Percentiles rank a stretch among this genome's conserved stretches.
These are phyloP conservation scores for Lycaena phlaeas DNA, from an alignment of 2,888 invertebrate genomes.

Conservation along the genomic window DNA sequence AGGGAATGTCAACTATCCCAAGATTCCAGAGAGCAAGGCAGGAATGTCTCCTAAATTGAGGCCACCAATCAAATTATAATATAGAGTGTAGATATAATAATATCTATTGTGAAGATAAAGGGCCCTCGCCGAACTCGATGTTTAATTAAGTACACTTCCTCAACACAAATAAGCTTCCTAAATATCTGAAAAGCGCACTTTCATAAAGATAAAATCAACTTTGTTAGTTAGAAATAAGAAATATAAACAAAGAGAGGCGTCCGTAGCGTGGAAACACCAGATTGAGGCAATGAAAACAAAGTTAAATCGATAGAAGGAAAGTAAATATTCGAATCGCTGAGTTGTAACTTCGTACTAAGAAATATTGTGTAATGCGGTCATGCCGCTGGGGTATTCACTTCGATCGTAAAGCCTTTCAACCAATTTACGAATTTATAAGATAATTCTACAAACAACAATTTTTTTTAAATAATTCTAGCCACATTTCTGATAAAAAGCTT, in stretches of 20 bases:
- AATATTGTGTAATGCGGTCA: conserved; percentile 2
- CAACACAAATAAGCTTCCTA: not conserved
- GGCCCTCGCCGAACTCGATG: not conserved
- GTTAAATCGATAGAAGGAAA: conserved; percentile 36
- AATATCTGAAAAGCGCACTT: not conserved
- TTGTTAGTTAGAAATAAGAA: conserved; percentile 8
- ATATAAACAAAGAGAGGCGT: conserved; percentile 11
- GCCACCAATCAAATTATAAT: conserved; percentile 37
- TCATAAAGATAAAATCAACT: conserved; percentile 3
- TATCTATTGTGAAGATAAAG: conserved; percentile 7
- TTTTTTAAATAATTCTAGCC: no score
- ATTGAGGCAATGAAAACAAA: conserved; percentile 33
- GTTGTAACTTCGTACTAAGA: not conserved
- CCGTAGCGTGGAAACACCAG: conserved; percentile 19
- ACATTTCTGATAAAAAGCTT: no score
- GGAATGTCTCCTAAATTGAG: conserved; percentile 48
- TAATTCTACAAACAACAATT: no score
- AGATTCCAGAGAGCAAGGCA: conserved; percentile 41
- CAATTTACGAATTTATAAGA: no score
- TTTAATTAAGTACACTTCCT: not conserved
- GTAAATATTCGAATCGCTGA: conserved; percentile 38
- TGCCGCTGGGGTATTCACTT: no score
- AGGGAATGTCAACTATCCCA: conserved; percentile 49
- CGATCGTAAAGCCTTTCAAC: no score
- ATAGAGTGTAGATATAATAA: conserved; percentile 10